A percentile compares a stretch with the other conserved stretches of the same genome.
Conservation (phyloP, 2,797 vertebrate species). For the Triplophysa bombifrons region DNA sequence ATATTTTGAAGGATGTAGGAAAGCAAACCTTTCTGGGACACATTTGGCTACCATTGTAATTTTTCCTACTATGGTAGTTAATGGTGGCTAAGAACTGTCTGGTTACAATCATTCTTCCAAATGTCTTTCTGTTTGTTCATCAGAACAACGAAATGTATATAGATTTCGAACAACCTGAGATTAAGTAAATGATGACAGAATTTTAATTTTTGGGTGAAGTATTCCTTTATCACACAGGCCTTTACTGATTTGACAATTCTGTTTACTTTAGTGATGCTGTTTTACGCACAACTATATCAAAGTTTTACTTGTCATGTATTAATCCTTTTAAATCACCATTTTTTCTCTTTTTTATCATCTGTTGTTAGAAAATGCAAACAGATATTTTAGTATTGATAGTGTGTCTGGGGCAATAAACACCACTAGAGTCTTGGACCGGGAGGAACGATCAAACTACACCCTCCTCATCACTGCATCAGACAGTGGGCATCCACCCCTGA, state of each 20-base stretch:
- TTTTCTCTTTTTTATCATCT: conserved; percentile 39
- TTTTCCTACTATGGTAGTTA: no score
- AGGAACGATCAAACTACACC: conserved; percentile 81
- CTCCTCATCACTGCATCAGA: conserved; percentile 85
- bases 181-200: no score
- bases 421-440: conserved; percentile 82
- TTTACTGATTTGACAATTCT: not conserved
- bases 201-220: no score
- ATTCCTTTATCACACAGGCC: not conserved
- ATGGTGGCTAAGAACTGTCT: no score
- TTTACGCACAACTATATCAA: not conserved
- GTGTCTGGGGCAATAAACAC: conserved; percentile 82
- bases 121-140: no score
- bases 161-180: no score
- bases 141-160: no score
- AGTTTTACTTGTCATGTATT: not conserved
- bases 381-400: conserved; percentile 82
- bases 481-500: conserved; percentile 74
- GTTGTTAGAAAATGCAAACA: conserved; percentile 79
- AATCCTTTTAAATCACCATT: not conserved
- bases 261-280: not conserved
- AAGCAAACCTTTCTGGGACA: no score
- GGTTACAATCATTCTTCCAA: no score
- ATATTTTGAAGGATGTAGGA: no score
- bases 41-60: no score